Evolutionary conservation across 2,797 vertebrate genomes (phyloP), one percentile per base, ranked within the genome.

Genomic region (Galagoides demidoff): DNA sequence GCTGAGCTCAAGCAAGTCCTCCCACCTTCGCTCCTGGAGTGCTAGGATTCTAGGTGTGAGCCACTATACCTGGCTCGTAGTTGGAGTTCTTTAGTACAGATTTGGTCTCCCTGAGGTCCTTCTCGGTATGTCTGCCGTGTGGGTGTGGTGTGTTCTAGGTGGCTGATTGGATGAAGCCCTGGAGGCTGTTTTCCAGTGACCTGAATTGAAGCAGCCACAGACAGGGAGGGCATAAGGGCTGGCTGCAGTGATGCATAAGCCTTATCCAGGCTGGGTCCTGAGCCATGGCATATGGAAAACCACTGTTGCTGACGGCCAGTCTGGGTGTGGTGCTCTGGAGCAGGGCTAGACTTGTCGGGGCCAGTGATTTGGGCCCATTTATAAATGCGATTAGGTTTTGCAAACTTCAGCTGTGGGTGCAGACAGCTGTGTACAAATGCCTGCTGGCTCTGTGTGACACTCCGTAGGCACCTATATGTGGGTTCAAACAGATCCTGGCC

Each of bases 401-500:
- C 49, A 76, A 37, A 76, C 37, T 39, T 23, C 37, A 61, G 23
- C 29, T 74, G 27, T 66, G n/a, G 81, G 37, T n/a, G 23, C 64
- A 77, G 61, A 31, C 2, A 4, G 57, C 81, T 3, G 19, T 0
- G 2, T 55, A 1, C 16, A 1, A 57, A 31, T 31, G 74, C 43
- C 39, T 13, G 9, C 14, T 34, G 92, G 22, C 82, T 31, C 45
- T 0, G 0, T 11, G 39, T 73, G 78, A 25, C 39, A 17, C 45
- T 81, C 78, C 1, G 0, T 8, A 12, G 49, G 37, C 25, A 22
- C 31, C 73, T 45, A 20, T 31, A 49, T 27, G 0, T 10, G 2
- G 25, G 0, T 23, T 74, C 37, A 27, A 19, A n/a, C 2, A 0
- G 0, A 55, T 37, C 25, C 2, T 27, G 14, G 1, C 31, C 64